Conservation (phyloP, 2,113 vertebrate species). For the Trogon melanurus region DNA sequence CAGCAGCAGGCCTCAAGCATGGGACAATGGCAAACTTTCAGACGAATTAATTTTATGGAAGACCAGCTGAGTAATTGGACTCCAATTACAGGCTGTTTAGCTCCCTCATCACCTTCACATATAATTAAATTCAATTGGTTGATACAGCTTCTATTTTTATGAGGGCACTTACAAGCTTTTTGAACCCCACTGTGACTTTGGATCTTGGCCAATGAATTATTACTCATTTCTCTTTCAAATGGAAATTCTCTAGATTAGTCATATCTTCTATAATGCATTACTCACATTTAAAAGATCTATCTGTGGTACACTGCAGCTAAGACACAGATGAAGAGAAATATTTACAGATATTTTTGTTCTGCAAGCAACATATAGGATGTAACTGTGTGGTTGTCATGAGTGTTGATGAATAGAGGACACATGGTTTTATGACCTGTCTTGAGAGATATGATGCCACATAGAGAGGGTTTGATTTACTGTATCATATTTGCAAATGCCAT, state of each 20-base stretch:
- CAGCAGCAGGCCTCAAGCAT: conserved; percentile 71
- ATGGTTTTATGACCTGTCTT: background rate
- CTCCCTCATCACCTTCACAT: conserved; percentile 85
- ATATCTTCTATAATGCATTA: conserved; percentile 63
- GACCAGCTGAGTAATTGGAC: conserved; percentile 86
- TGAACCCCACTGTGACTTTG: conserved; percentile 83
- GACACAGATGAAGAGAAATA: background rate
- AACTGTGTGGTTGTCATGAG: background rate
- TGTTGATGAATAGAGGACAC: background rate
- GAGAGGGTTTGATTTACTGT: background rate
- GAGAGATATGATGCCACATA: background rate
- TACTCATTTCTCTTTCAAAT: conserved; percentile 85
- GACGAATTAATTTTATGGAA: conserved; percentile 86
- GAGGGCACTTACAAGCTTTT: conserved; percentile 83
- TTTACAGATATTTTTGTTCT: background rate
- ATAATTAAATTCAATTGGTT: conserved; percentile 87
- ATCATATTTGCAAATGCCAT: background rate
- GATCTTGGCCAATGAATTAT: conserved; percentile 81
- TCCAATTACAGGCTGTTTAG: conserved; percentile 85
- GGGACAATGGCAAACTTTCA: conserved; percentile 83
- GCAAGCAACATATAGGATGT: background rate
- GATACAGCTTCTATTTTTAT: conserved; percentile 85
- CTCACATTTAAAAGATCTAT: conserved; percentile 40
- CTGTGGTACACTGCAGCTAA: conserved; percentile 2
- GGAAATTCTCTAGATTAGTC: conserved; percentile 77